A percentile compares a stretch with the other conserved stretches of the same genome.
Conservation (phyloP, 2,888 invertebrate species). For the Drosophila peninsularis region DNA sequence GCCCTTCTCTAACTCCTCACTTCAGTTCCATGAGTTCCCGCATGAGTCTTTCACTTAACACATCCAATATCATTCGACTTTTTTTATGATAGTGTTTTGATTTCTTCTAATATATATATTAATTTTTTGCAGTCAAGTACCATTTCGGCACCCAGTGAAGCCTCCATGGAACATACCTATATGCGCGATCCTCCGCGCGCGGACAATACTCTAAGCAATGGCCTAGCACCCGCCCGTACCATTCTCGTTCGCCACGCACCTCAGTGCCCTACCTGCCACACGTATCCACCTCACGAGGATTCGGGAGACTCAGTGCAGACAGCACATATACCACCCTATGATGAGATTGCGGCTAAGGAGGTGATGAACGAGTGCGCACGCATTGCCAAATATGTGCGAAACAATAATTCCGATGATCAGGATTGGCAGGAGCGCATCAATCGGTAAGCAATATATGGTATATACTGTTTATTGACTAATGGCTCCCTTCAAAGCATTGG, state of each 20-base stretch:
- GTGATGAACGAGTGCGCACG: conserved; percentile 90
- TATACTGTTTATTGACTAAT: neutral
- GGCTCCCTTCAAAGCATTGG: conserved; percentile 82
- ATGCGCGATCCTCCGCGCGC: conserved; percentile 87
- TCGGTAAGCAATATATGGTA: conserved; percentile 85
- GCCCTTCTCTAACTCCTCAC: conserved; percentile 5
- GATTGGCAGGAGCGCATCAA: conserved; percentile 90
- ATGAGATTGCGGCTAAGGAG: conserved; percentile 86
- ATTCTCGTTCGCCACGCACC: conserved; percentile 83
- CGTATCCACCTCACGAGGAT: conserved; percentile 84
- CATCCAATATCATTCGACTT: neutral
- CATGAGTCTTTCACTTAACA: conserved; percentile 19
- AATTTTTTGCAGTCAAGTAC: conserved; percentile 57
- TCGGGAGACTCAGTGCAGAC: conserved; percentile 84
- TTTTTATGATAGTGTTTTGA: neutral
- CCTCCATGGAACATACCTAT: conserved; percentile 89
- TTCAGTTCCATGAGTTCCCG: conserved; percentile 10
- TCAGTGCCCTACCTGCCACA: conserved; percentile 84
- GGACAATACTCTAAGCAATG: conserved; percentile 76
- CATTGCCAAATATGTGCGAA: conserved; percentile 87
- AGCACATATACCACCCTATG: conserved; percentile 86
- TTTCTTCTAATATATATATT: neutral
- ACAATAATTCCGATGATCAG: conserved; percentile 85
- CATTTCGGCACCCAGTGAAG: conserved; percentile 64
- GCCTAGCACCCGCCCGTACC: conserved; percentile 79